Percentiles rank a stretch among this genome's conserved stretches.
Evolutionary conservation across 2,888 invertebrate genomes (phyloP).

Genomic region (Nysson spinosus): DNA sequence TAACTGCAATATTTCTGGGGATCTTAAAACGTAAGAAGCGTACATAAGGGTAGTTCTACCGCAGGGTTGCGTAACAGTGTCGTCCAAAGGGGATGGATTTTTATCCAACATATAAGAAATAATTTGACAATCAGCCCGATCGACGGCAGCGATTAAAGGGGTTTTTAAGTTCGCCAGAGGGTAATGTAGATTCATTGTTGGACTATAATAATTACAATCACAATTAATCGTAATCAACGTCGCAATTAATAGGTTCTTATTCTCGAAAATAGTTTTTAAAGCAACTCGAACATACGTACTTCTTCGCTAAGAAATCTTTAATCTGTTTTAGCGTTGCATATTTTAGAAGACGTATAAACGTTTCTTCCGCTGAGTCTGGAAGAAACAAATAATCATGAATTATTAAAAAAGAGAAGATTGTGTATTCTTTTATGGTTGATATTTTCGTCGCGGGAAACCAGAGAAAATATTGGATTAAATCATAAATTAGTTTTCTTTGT

Average conservation of each 20-base stretch:
- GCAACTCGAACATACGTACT: slow-evolving; percentile 32
- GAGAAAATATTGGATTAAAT: no score
- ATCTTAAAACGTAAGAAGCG: slow-evolving; percentile 48
- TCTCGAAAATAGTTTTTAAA: background rate
- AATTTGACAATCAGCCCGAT: slow-evolving; percentile 54
- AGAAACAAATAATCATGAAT: background rate
- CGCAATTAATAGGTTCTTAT: background rate
- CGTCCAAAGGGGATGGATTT: slow-evolving; percentile 40
- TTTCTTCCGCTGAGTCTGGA: slow-evolving; percentile 45
- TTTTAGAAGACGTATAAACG: slow-evolving; percentile 50
- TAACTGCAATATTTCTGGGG: slow-evolving; percentile 48
- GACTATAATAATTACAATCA: slow-evolving; percentile 18
- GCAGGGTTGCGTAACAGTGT: slow-evolving; percentile 49
- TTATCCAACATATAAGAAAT: slow-evolving; percentile 51
- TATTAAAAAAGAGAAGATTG: background rate
- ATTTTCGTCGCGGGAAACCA: no score
- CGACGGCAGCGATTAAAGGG: slow-evolving; percentile 52
- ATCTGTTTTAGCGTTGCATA: slow-evolving; percentile 46
- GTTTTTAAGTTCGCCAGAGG: slow-evolving; percentile 47
- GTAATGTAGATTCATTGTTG: slow-evolving; percentile 55
- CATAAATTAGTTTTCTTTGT: no score
- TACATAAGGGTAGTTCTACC: slow-evolving; percentile 60
- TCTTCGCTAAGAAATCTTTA: slow-evolving; percentile 44
- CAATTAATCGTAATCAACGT: background rate
- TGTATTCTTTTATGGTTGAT: no score